These are phyloP conservation scores for Hirtodrosophila histrioides DNA, from an alignment of 2,888 invertebrate genomes.

Conservation along the genomic window DNA sequence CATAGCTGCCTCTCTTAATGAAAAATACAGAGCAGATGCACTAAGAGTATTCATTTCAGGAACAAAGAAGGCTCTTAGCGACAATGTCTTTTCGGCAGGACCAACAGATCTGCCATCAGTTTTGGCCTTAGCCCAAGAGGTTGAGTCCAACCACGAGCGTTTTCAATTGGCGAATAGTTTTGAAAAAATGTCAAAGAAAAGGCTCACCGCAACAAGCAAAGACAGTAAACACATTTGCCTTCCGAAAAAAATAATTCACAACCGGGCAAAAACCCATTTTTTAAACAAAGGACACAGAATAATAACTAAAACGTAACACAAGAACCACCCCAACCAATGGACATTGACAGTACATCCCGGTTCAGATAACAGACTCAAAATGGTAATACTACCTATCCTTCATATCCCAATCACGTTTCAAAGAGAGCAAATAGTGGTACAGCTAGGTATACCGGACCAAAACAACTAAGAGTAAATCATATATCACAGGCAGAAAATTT, in stretches of 20 bases:
- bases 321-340: constrained; percentile 3
- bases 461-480: constrained; percentile 3
- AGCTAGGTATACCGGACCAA: constrained; percentile 4
- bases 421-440: constrained; percentile 3
- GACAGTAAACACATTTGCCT: neutral
- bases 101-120: constrained; percentile 12
- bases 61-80: constrained; percentile 4
- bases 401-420: neutral
- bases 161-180: constrained; percentile 2
- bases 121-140: constrained; percentile 7
- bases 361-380: neutral
- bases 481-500: neutral
- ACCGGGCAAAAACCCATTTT: neutral
- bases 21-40: constrained; percentile 10
- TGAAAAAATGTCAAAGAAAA: constrained; percentile 2
- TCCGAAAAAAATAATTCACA: neutral
- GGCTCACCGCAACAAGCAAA: constrained; percentile 1
- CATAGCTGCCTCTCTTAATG: constrained; percentile 4
- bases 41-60: constrained; percentile 7
- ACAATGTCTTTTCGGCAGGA: constrained; percentile 5
- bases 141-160: constrained; percentile 12
- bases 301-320: neutral
- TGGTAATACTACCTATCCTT: no score
- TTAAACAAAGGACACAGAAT: neutral
- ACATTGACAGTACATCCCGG: constrained; percentile 6